Base-by-base conservation (phyloP, 1,140 invertebrate species). In the Caenorhabditis inopinata region DNA sequence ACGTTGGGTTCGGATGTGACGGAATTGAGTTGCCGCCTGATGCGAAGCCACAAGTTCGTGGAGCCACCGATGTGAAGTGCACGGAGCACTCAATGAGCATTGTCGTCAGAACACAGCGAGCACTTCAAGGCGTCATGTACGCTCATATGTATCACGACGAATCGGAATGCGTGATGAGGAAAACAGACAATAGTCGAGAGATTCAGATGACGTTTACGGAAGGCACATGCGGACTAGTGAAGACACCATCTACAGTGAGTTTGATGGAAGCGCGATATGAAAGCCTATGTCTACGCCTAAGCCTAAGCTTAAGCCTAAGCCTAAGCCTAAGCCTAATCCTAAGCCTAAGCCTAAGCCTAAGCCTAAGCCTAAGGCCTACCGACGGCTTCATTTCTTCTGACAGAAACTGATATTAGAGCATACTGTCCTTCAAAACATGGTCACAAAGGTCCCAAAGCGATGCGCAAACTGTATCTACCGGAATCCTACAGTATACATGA, bases 1-100 rank as follows among this genome's bases (percentile, higher is more conserved):
- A 83, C 79, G 82, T 87, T 46, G 87, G 86, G 0, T 88, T 88
- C 27, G 85, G 86, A 23, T 87, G 86, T 68, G 81, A 85, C 18
- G 85, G 85, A 45, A 38, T 86, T 27, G 82, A 86, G 29, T 38
- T 87, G 12, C 87, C 85, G 12, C 82, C 82, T n/a, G 79, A 87
- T 73, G 46, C 86, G 12, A 84, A 83, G 32, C 86, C 86, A 1
- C 48, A 78, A 48, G 83, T 87, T 29, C 86, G 86, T 7, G 86
- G 87, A 14, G 84, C 87, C 2, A 87, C 86, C 35, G 86, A 87
- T 78, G 84, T 87, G 4, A 83, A 25, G 46, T 87, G 86, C 53
- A 85, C 79, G 7, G 82, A 85, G 16, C 85, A 87, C 75, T 87
- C 87, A 11, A 45, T 87, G 21, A 88, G 86, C 14, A 84, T 87